Base-by-base conservation (phyloP, 2,113 vertebrate species). In the Phoxinus phoxinus region DNA sequence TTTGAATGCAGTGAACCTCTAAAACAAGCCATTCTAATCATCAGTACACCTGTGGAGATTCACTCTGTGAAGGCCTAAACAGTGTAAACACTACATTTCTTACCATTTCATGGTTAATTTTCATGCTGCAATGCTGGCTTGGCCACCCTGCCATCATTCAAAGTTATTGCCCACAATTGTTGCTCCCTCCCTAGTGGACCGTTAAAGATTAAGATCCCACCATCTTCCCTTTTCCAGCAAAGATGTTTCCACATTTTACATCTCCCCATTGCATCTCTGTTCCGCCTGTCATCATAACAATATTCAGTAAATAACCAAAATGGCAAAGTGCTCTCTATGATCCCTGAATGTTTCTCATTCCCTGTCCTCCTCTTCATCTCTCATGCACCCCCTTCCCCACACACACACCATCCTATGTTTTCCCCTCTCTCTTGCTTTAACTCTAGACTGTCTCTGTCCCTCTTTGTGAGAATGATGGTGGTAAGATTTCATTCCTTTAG, bases 281-380 rank as follows among this genome's bases (percentile, higher is more conserved):
- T 56, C 86, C 37, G 48, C n/a, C 53, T 84, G 76, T 75, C 25
- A 77, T 59, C 19, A 58, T 72, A 15, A 71, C 73, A 72, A 78
- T 83, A 71, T 75, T 82, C 37, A 46, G 77, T 80, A 80, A 80
- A 80, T 63, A 46, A 83, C 48, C 46, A 48, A 83, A 86, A 86
- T 41, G 25, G 71, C 37, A 61, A 61, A 61, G 58, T 27, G 58
- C 44, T 82, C 35, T 37, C 44, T 37, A 7, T 53, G 25, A 63
- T 46, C 58, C 53, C 32, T 32, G 37, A 48, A 32, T 82, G 11
- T 23, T n/a, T 77, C 19, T 86, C 32, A 67, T 81, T 76, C 78
- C 61, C 59, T 41, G 30, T 59, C 51, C 56, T 63, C 77, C 25
- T 71, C 74, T 79, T 17, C 58, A 82, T 78, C 37, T 83, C 81